Percentiles rank a stretch among this genome's conserved stretches.
These are phyloP conservation scores for Rachycentron canadum DNA, from an alignment of 2,797 vertebrate species.

Conservation along the genomic window DNA sequence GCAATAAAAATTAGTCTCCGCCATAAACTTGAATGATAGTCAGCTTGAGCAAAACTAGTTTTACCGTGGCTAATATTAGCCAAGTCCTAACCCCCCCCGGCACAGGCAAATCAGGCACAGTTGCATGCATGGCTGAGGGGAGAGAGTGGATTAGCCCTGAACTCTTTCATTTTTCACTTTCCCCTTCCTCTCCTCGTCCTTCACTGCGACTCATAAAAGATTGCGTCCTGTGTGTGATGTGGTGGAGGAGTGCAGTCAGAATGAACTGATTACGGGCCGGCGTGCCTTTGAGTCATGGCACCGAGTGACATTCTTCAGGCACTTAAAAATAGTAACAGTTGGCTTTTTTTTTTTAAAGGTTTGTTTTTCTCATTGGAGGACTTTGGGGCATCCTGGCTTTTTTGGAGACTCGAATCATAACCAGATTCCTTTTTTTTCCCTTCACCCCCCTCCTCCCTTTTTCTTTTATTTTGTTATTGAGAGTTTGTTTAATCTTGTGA, in stretches of 20 bases:
- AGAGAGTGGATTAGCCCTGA: conserved; percentile 68
- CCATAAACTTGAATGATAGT: conserved; percentile 60
- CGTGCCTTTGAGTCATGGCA: conserved; percentile 86
- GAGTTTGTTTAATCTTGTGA: conserved; percentile 86
- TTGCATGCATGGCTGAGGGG: conserved; percentile 60
- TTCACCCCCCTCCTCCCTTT: conserved; percentile 50
- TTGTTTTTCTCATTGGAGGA: conserved; percentile 82
- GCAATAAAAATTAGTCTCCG: conserved; percentile 46
- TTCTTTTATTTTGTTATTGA: conserved; percentile 79
- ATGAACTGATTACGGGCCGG: conserved; percentile 87
- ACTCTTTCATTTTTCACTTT: conserved; percentile 78
- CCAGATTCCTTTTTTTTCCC: conserved; percentile 75
- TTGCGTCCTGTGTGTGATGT: conserved; percentile 84
- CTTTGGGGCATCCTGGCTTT: conserved; percentile 84
- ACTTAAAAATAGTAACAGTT: conserved; percentile 89
- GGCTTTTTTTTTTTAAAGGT: conserved; percentile 80
- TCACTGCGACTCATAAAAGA: conserved; percentile 80
- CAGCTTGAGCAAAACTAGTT: conserved; percentile 51
- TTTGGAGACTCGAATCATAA: conserved; percentile 84
- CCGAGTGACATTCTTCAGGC: conserved; percentile 83
- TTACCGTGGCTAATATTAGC: conserved; percentile 73
- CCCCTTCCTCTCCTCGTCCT: conserved; percentile 62
- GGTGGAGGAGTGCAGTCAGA: conserved; percentile 84
- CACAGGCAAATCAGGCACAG: conserved; percentile 56
- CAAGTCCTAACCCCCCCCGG: conserved; percentile 37